Evolutionary conservation across 92 coral and sea anemone species (phyloP).

Genomic region (Paragorgia papillata): DNA sequence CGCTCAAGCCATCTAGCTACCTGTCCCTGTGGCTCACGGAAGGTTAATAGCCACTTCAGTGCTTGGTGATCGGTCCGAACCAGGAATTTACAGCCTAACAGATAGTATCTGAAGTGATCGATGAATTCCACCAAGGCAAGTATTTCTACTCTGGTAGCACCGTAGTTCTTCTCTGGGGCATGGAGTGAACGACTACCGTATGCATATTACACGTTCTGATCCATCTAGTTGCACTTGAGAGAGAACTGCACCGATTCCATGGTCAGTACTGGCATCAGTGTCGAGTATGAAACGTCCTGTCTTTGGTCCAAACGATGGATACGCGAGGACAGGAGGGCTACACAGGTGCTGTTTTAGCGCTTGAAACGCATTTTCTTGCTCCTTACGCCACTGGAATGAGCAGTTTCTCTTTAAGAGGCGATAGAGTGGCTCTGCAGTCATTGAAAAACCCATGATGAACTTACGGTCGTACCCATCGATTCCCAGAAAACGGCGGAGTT

Average conservation of each 20-base stretch:
- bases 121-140: constrained; percentile 44
- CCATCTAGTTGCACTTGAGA: constrained; percentile 33
- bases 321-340: no score
- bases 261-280: constrained; percentile 57
- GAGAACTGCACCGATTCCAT: constrained; percentile 19
- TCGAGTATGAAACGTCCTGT: constrained; percentile 46
- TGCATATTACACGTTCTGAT: constrained; percentile 26
- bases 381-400: constrained; percentile 52
- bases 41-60: constrained; percentile 40
- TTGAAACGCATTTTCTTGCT: constrained; percentile 38
- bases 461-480: constrained; percentile 44
- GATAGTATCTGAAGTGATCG: constrained; percentile 30
- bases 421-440: no score
- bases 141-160: constrained; percentile 18
- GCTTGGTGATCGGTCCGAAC: constrained; percentile 48
- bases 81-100: constrained; percentile 35
- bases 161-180: constrained; percentile 10
- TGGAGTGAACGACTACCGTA: constrained; percentile 36
- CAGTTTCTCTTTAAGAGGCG: constrained; percentile 26
- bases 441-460: no score
- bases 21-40: constrained; percentile 46
- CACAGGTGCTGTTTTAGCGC: no score
- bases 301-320: no score
- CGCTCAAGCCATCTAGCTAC: constrained; percentile 54
- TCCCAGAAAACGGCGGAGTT: constrained; percentile 50